Evolutionary conservation across 2,113 vertebrate species (phyloP).

Genomic region (Sphyrna mokarran): DNA sequence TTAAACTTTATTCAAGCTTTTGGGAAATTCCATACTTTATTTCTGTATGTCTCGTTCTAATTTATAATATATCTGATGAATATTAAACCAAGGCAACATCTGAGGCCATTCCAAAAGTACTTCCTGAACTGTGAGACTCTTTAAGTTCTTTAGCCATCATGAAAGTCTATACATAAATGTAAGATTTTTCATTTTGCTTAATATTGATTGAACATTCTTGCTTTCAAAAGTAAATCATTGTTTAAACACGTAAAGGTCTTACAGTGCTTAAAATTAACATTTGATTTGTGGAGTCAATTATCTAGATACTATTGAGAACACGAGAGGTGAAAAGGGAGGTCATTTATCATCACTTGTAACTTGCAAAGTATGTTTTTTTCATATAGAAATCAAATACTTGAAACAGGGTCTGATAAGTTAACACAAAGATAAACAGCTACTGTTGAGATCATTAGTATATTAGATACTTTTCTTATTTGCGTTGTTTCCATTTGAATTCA

Average conservation of each 20-base stretch:
- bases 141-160: neutral
- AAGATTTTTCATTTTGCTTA: neutral
- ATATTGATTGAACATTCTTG: neutral
- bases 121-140: neutral
- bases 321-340: too few relatives aligned
- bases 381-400: too few relatives aligned
- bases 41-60: neutral
- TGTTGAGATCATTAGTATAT: too few relatives aligned
- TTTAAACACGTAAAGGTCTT: neutral
- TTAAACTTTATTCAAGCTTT: neutral
- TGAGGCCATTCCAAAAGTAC: neutral
- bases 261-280: neutral
- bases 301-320: too few relatives aligned
- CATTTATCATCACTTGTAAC: too few relatives aligned
- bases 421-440: too few relatives aligned
- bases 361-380: too few relatives aligned
- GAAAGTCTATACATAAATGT: neutral
- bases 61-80: neutral
- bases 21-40: neutral
- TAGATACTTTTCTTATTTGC: too few relatives aligned
- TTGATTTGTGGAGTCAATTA: too few relatives aligned
- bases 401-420: too few relatives aligned
- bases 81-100: too few relatives aligned
- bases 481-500: too few relatives aligned
- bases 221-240: neutral